Evolutionary conservation across 2,888 invertebrate genomes (phyloP).

Genomic region (Thecophora atra): DNA sequence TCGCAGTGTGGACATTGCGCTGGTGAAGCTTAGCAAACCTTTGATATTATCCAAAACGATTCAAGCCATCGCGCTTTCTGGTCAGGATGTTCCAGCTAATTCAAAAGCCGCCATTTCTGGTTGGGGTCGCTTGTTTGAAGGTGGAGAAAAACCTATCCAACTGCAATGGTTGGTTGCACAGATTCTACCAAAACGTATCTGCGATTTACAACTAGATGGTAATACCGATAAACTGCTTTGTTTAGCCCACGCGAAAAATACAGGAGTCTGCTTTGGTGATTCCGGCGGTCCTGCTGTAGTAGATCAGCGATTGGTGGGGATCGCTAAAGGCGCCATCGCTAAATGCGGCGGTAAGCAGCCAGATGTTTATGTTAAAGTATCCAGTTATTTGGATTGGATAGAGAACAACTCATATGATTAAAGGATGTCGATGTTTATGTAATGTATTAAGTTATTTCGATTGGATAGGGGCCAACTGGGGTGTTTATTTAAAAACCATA

Average conservation of each 20-base stretch:
- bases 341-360: neutral
- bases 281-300: neutral
- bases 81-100: constrained; percentile 43
- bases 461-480: no score
- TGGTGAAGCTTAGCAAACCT: constrained; percentile 50
- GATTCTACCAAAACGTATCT: neutral
- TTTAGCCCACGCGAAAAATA: neutral
- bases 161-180: neutral
- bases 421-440: no score
- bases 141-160: constrained; percentile 1
- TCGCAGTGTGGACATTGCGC: constrained; percentile 54
- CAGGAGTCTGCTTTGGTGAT: neutral
- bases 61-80: constrained; percentile 48
- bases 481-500: no score
- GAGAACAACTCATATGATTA: neutral
- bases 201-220: constrained; percentile 37
- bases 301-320: neutral
- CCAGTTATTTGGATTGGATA: neutral
- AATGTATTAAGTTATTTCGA: no score
- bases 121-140: constrained; percentile 52
- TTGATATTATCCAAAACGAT: constrained; percentile 47
- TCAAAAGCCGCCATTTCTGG: constrained; percentile 54
- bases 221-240: neutral
- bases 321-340: neutral
- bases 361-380: neutral